Evolutionary conservation across 2,888 invertebrate genomes (phyloP).

Genomic region (Amaurobius ferox): DNA sequence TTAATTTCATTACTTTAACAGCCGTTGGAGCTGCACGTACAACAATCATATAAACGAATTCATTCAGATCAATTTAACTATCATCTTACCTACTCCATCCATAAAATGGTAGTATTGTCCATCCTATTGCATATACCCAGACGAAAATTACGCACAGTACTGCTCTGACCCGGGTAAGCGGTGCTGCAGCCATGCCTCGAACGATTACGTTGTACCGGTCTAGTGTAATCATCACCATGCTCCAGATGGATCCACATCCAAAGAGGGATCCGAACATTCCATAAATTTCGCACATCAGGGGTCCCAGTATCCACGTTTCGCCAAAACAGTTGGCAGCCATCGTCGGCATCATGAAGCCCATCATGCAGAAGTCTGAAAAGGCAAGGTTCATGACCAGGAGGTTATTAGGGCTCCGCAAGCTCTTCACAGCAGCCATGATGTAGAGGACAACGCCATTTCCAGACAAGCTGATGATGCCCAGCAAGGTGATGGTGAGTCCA

Average conservation of each 20-base stretch:
- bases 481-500: conserved; percentile 81
- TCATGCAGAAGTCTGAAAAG: conserved; percentile 92
- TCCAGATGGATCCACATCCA: conserved; percentile 94
- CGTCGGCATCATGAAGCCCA: conserved; percentile 87
- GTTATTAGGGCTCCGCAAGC: conserved; percentile 79
- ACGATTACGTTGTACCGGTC: conserved; percentile 96
- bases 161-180: conserved; percentile 88
- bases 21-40: too few relatives aligned
- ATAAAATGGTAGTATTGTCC: conserved; percentile 90
- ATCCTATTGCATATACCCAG: conserved; percentile 86
- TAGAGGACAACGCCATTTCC: conserved; percentile 86
- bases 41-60: too few relatives aligned
- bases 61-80: too few relatives aligned
- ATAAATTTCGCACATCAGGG: conserved; percentile 83
- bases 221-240: conserved; percentile 92
- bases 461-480: conserved; percentile 82
- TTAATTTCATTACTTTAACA: too few relatives aligned
- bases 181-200: conserved; percentile 89
- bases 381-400: conserved; percentile 93
- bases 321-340: conserved; percentile 90
- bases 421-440: conserved; percentile 84
- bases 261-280: conserved; percentile 85
- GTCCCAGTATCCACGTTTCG: conserved; percentile 85
- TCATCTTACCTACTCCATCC: conserved; percentile 80
- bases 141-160: conserved; percentile 86